Percentiles rank a stretch among this genome's conserved stretches.
Conservation (phyloP, 2,888 invertebrate genomes). For the Oscheius sp. region DNA sequence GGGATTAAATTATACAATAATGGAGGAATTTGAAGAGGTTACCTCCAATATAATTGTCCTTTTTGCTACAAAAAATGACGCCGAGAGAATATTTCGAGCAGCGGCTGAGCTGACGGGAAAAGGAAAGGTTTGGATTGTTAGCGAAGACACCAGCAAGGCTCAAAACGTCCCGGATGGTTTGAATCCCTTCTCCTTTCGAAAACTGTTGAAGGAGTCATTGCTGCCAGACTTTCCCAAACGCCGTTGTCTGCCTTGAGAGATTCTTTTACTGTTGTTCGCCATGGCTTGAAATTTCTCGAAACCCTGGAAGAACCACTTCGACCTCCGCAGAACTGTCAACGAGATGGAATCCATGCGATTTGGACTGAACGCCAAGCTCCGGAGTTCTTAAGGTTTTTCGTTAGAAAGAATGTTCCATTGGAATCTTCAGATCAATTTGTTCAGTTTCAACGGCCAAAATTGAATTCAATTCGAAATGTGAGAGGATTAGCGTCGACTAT, state of each 20-base stretch:
- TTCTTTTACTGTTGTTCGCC: conserved; percentile 51
- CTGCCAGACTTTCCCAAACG: conserved; percentile 53
- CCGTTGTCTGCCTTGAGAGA: conserved; percentile 55
- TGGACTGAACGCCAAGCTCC: conserved; percentile 46
- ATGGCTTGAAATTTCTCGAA: conserved; percentile 33
- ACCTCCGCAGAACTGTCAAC: conserved; percentile 44
- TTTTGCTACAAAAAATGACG: conserved; percentile 57
- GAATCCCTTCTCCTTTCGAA: not conserved
- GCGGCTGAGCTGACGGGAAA: conserved; percentile 39
- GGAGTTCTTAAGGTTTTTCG: conserved; percentile 16
- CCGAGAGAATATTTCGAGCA: conserved; percentile 55
- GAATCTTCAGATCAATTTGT: conserved; percentile 41
- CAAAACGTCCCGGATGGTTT: conserved; percentile 58
- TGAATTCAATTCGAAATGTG: conserved; percentile 44
- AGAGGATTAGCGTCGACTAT: conserved; percentile 50
- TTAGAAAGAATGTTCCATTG: not conserved
- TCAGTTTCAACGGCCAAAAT: conserved; percentile 37
- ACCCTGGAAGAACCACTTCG: conserved; percentile 22
- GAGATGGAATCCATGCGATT: conserved; percentile 33
- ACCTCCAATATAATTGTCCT: conserved; percentile 66
- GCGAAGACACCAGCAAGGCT: conserved; percentile 60
- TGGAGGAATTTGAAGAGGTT: conserved; percentile 58
- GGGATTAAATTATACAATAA: conserved; percentile 41
- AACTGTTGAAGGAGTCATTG: conserved; percentile 44
- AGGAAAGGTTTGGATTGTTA: conserved; percentile 65